Percentiles rank a stretch among this genome's conserved stretches.
Conservation (phyloP, 2,888 invertebrate species). For the Tenthredo notha region DNA sequence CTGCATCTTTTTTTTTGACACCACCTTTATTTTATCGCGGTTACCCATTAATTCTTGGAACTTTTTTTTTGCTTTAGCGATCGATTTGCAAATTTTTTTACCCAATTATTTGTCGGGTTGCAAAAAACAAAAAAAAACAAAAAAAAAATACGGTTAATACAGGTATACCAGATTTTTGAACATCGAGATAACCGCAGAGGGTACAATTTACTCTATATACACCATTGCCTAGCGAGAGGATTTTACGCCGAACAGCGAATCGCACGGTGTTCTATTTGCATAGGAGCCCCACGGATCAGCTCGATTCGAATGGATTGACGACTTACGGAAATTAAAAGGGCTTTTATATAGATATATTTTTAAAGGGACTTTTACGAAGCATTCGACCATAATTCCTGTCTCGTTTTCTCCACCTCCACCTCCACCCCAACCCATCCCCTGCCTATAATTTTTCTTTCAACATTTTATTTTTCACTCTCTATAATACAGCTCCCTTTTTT, state of each 20-base stretch:
- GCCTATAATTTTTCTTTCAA: neutral
- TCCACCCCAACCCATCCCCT: too few relatives aligned
- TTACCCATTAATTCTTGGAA: neutral
- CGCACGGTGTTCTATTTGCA: slow-evolving; percentile 27
- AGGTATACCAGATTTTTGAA: neutral
- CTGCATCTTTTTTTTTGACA: neutral
- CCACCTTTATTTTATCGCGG: neutral
- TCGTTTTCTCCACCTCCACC: neutral
- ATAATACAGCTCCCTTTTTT: too few relatives aligned
- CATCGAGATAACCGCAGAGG: neutral
- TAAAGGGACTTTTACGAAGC: slow-evolving; percentile 42
- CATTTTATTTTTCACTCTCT: slow-evolving; percentile 13
- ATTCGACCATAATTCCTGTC: slow-evolving; percentile 38
- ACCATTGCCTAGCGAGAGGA: too few relatives aligned
- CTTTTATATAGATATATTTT: slow-evolving; percentile 45
- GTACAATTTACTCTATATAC: too few relatives aligned
- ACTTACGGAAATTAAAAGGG: slow-evolving; percentile 54
- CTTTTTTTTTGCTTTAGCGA: neutral
- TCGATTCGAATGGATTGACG: slow-evolving; percentile 52
- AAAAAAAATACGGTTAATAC: neutral
- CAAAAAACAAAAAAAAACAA: neutral
- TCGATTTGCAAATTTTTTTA: neutral
- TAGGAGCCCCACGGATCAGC: slow-evolving; percentile 25
- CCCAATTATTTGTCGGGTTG: neutral
- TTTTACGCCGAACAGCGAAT: neutral